Evolutionary conservation across 2,113 vertebrate genomes (phyloP), one percentile per base, ranked within the genome.

Genomic region (Sclerurus mexicanus): DNA sequence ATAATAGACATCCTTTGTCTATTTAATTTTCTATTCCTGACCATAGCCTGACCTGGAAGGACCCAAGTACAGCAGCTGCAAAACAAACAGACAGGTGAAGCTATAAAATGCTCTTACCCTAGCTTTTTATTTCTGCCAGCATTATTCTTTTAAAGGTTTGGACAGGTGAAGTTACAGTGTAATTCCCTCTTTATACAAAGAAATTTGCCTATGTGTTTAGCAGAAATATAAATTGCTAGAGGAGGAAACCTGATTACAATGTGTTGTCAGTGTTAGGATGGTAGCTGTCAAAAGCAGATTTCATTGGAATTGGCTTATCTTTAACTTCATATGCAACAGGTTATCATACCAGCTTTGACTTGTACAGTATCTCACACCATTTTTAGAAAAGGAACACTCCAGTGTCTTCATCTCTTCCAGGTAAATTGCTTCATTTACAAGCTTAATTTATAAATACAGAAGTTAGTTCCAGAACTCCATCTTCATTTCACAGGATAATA

Each of bases 401-500:
- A 8, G 33, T 49, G 14, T 64, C 73, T 83, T 71, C 24, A 88
- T 52, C 11, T 28, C 28, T 96, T 93, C 72, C 33, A 60, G 77
- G 73, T 93, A 63, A 83, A 50, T 71, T 52, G 46, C 59, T 89
- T 94, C 27, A 44, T 66, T 80, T 86, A 85, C 47, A 81, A 59
- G 49, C 69, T 72, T 76, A 78, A 52, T 93, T 42, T 89, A 80
- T 95, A 97, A 97, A 97, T 94, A 96, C 18, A 95, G 87, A 94
- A 87, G 87, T 91, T 90, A 88, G 75, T 93, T 95, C 67, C 74
- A 89, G 85, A 96, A 39, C 82, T 77, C 10, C 49, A 93, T 89
- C 90, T 95, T 96, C 37, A 72, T 74, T 97, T 94, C 74, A 86
- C 87, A 93, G 95, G 72, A 94, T 95, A 97, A 87, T 83, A 92